Percentiles rank a stretch among this genome's conserved stretches.
Evolutionary conservation across 2,113 vertebrate species (phyloP).

Genomic region (Pachycephala philippinensis): DNA sequence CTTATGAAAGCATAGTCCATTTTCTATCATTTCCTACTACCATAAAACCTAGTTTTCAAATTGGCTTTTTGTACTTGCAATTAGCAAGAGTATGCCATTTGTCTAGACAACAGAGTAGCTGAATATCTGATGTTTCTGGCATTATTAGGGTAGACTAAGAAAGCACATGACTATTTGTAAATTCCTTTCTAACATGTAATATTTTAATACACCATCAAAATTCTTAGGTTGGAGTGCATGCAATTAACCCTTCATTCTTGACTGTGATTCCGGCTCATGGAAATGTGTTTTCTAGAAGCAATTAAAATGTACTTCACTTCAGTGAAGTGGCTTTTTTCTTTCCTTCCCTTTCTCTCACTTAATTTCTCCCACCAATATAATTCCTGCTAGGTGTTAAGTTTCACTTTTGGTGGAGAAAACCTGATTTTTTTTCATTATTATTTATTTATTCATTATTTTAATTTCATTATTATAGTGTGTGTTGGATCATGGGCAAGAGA

Average conservation of each 20-base stretch:
- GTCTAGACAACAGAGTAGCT: slow-evolving; percentile 18
- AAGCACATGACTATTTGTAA: slow-evolving; percentile 4
- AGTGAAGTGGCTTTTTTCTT: neutral
- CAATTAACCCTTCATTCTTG: neutral
- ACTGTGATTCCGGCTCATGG: neutral
- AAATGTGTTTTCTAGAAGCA: neutral
- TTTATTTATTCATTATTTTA: no score
- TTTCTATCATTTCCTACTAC: neutral
- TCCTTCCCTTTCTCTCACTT: neutral
- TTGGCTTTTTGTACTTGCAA: neutral
- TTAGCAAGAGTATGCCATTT: slow-evolving; percentile 29
- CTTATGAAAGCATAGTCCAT: neutral
- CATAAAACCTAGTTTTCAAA: neutral
- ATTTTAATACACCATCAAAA: neutral
- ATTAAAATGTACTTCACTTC: neutral
- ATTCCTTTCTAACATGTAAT: neutral
- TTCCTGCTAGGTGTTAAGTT: neutral
- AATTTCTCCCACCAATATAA: neutral
- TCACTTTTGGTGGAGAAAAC: neutral
- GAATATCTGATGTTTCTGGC: neutral
- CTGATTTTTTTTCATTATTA: neutral
- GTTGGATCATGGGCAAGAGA: neutral
- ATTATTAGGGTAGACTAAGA: neutral
- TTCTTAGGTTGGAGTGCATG: neutral
- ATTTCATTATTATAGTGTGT: neutral